Conservation (phyloP, 2,888 invertebrate species). For the Chirona hameri region DNA sequence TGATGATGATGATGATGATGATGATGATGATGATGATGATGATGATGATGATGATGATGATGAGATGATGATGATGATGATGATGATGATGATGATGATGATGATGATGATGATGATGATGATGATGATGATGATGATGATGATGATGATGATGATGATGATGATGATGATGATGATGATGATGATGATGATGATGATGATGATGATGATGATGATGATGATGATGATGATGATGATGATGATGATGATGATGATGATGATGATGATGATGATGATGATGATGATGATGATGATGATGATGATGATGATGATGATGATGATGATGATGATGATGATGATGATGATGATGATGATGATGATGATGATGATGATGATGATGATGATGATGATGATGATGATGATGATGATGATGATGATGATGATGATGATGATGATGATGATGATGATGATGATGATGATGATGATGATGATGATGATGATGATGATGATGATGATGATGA, state of each 20-base stretch:
- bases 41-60: conserved; percentile 8
- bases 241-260: conserved; percentile 25
- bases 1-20: conserved; percentile 23
- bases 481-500: neutral
- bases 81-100: conserved; percentile 28
- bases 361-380: conserved; percentile 25
- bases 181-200: conserved; percentile 1
- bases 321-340: conserved; percentile 5
- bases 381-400: neutral
- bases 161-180: conserved; percentile 13
- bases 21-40: conserved; percentile 28
- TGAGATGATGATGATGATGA: too few relatives aligned
- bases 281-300: conserved; percentile 8
- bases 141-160: conserved; percentile 30
- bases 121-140: conserved; percentile 23
- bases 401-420: conserved; percentile 22
- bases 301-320: neutral
- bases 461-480: conserved; percentile 12
- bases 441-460: neutral
- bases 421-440: conserved; percentile 1
- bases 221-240: conserved; percentile 14
- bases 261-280: conserved; percentile 26
- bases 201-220: conserved; percentile 25
- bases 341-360: conserved; percentile 24
- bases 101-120: conserved; percentile 12